phyloP scores from a whole-genome alignment of 2,113 vertebrate species.

The Excalfactoria chinensis region DNA sequence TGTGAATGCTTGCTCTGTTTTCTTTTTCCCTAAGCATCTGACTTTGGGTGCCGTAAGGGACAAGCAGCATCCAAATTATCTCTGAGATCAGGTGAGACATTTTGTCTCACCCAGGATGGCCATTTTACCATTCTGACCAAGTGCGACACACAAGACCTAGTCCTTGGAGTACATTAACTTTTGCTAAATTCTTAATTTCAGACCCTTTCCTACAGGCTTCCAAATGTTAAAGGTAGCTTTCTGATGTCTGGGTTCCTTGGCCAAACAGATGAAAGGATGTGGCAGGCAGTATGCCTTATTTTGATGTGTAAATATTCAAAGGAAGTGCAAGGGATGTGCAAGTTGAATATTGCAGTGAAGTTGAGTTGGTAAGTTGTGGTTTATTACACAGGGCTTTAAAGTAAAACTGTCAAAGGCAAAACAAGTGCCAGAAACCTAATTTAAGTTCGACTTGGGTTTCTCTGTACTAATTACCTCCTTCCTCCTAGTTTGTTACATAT shows the following conservation, averaged over 20 bases:
- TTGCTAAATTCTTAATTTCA: not conserved
- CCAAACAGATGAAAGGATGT: not conserved
- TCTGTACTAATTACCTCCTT: constrained; percentile 24
- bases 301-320: not conserved
- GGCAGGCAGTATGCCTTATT: not conserved
- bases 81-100: no score
- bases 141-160: not conserved
- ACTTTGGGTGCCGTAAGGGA: no score
- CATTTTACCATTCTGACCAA: not conserved
- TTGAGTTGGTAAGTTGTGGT: not conserved
- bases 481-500: not conserved
- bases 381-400: not conserved
- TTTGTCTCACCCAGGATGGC: not conserved
- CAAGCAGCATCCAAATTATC: no score
- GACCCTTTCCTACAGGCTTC: not conserved
- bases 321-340: not conserved
- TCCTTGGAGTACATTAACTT: not conserved
- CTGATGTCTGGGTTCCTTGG: not conserved
- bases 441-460: not conserved
- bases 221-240: not conserved
- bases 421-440: not conserved
- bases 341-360: not conserved
- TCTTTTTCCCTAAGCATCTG: no score
- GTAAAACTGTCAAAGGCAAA: not conserved
- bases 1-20: no score